phyloP scores from a whole-genome alignment of 1,140 invertebrate genomes.

The Pogonomyrmex barbatus region DNA sequence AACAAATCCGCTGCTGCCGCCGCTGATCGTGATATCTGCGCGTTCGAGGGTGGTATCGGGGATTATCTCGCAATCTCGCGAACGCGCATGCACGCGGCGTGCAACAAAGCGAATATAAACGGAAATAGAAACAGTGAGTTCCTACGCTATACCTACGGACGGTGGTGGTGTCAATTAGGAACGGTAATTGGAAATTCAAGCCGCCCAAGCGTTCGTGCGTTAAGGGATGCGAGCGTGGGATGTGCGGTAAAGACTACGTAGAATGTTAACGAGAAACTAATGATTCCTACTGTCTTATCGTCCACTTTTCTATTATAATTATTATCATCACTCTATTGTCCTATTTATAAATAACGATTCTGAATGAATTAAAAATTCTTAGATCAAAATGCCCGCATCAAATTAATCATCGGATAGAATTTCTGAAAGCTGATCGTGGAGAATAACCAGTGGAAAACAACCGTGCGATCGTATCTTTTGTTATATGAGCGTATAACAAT shows the following conservation, averaged over 20 bases:
- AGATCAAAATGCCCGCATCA: too few relatives aligned
- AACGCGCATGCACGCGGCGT: background rate
- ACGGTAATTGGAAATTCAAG: conserved; percentile 54
- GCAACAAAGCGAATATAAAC: conserved; percentile 14
- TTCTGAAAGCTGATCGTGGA: background rate
- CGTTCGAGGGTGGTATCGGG: background rate
- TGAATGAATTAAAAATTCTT: background rate
- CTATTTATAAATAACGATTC: background rate
- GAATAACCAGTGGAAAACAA: background rate
- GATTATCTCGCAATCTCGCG: conserved; percentile 28
- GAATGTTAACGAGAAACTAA: conserved; percentile 29
- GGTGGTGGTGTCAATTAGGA: conserved; percentile 56
- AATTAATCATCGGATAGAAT: conserved; percentile 1
- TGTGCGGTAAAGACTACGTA: too few relatives aligned
- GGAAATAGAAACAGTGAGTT: conserved; percentile 18
- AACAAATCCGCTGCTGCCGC: background rate
- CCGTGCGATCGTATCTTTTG: background rate
- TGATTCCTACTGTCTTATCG: background rate
- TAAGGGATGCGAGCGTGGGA: background rate
- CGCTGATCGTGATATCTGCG: conserved; percentile 6
- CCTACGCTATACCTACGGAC: background rate
- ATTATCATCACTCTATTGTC: background rate
- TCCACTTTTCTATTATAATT: background rate
- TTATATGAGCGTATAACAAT: background rate
- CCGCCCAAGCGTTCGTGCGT: conserved; percentile 18